A percentile compares a stretch with the other conserved stretches of the same genome.
phyloP scores from a whole-genome alignment of 2,113 vertebrate species.

The Macrotus californicus region DNA sequence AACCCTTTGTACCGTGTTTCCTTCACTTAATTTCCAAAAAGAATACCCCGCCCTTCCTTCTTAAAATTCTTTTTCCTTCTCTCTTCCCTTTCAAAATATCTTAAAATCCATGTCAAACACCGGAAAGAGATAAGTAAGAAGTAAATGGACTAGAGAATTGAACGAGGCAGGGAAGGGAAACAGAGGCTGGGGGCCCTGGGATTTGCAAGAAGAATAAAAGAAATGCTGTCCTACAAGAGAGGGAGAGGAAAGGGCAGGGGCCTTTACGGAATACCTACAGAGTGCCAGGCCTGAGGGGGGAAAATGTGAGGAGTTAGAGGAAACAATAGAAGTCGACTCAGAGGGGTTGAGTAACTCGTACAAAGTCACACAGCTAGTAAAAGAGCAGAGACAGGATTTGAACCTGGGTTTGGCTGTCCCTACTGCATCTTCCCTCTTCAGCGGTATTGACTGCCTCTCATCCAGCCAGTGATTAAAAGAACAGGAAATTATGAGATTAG shows the following conservation, averaged over 20 bases:
- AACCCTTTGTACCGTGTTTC: rapidly evolving
- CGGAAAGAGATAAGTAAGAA: not conserved
- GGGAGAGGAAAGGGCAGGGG: not conserved
- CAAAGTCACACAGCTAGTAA: not conserved
- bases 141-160: not conserved
- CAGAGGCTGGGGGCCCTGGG: not conserved
- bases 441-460: not conserved
- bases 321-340: not conserved
- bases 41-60: not conserved
- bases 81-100: not conserved
- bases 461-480: not conserved
- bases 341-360: not conserved
- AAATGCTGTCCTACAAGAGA: not conserved
- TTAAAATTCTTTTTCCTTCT: not conserved
- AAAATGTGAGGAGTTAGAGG: not conserved
- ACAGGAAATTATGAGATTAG: not conserved
- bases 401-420: not conserved
- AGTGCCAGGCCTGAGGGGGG: not conserved
- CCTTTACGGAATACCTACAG: not conserved
- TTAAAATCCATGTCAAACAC: not conserved
- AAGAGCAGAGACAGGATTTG: not conserved
- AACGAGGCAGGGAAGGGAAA: not conserved
- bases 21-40: not conserved
- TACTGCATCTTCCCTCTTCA: not conserved
- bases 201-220: not conserved